Percentiles rank a stretch among this genome's conserved stretches.
phyloP scores from a whole-genome alignment of 1,140 invertebrate species.

The Kradibia gibbosae region DNA sequence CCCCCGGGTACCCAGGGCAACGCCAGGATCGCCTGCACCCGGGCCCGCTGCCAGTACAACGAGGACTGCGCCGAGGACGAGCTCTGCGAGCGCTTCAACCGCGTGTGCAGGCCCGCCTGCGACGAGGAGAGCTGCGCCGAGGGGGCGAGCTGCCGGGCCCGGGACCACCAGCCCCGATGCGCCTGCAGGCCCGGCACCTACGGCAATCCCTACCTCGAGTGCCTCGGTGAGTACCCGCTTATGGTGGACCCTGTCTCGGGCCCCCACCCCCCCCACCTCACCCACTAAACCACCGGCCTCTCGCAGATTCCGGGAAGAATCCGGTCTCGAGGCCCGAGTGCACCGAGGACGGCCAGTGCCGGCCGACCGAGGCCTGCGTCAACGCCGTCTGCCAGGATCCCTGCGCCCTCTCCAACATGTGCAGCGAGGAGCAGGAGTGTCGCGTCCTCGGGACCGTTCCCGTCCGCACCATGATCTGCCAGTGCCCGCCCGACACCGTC shows the following conservation, averaged over 20 bases:
- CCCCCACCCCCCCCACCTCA: neutral
- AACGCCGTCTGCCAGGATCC: slow-evolving; percentile 84
- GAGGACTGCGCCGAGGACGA: slow-evolving; percentile 91
- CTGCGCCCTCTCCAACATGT: slow-evolving; percentile 80
- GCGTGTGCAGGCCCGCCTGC: slow-evolving; percentile 88
- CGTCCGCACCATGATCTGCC: slow-evolving; percentile 85
- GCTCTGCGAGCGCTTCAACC: slow-evolving; percentile 87
- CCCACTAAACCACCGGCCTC: neutral
- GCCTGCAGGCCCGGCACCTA: slow-evolving; percentile 80
- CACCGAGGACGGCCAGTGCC: slow-evolving; percentile 82
- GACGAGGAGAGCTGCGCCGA: slow-evolving; percentile 83
- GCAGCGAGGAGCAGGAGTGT: slow-evolving; percentile 83
- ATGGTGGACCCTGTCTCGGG: neutral
- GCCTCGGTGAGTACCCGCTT: slow-evolving; percentile 69
- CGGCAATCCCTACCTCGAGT: slow-evolving; percentile 87
- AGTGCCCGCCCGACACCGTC: slow-evolving; percentile 83
- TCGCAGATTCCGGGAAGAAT: slow-evolving; percentile 50
- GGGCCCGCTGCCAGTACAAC: slow-evolving; percentile 88
- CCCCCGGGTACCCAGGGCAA: slow-evolving; percentile 89
- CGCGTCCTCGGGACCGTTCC: slow-evolving; percentile 84
- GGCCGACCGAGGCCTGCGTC: slow-evolving; percentile 81
- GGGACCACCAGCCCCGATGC: slow-evolving; percentile 85
- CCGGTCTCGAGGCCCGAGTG: slow-evolving; percentile 76
- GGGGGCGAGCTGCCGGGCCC: slow-evolving; percentile 81
- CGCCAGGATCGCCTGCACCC: slow-evolving; percentile 85